Evolutionary conservation across 64 coral and sea anemone genomes (phyloP).

Genomic region (Astreopora myriophthalma): DNA sequence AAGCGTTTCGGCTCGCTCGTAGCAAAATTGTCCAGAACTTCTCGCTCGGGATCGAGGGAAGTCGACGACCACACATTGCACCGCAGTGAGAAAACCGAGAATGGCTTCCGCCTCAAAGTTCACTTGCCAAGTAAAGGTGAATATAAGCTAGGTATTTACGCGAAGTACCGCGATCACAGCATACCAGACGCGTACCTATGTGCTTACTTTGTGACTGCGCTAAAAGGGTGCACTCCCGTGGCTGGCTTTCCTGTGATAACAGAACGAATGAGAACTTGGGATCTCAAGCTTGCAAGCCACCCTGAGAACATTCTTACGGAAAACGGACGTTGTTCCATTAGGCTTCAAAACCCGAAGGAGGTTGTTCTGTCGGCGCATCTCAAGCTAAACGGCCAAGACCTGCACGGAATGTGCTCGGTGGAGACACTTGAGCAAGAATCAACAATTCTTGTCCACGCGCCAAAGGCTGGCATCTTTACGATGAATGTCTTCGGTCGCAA

Average conservation of each 20-base stretch:
- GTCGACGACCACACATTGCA: background rate
- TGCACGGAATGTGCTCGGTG: constrained; percentile 20
- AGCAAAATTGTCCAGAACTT: background rate
- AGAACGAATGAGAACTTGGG: constrained; percentile 38
- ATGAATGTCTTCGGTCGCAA: constrained; percentile 46
- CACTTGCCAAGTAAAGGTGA: constrained; percentile 42
- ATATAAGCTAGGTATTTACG: constrained; percentile 30
- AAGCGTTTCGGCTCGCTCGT: background rate
- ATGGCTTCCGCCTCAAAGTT: constrained; percentile 17
- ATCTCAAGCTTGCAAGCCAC: constrained; percentile 38
- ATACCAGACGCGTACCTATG: constrained; percentile 20
- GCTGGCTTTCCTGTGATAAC: constrained; percentile 35
- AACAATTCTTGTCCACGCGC: constrained; percentile 3
- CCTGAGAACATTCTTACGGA: constrained; percentile 49
- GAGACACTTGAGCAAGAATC: background rate
- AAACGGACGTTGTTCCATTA: constrained; percentile 4
- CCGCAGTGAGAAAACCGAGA: constrained; percentile 38
- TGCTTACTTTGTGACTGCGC: constrained; percentile 23
- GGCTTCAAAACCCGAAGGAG: background rate
- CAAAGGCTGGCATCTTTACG: constrained; percentile 32
- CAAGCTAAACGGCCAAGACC: background rate
- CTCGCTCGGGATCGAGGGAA: background rate
- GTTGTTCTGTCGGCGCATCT: constrained; percentile 4
- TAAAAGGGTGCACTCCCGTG: constrained; percentile 5
- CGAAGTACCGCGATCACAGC: background rate